phyloP scores from a whole-genome alignment of 2,113 vertebrate species.

The Engystomops pustulosus region DNA sequence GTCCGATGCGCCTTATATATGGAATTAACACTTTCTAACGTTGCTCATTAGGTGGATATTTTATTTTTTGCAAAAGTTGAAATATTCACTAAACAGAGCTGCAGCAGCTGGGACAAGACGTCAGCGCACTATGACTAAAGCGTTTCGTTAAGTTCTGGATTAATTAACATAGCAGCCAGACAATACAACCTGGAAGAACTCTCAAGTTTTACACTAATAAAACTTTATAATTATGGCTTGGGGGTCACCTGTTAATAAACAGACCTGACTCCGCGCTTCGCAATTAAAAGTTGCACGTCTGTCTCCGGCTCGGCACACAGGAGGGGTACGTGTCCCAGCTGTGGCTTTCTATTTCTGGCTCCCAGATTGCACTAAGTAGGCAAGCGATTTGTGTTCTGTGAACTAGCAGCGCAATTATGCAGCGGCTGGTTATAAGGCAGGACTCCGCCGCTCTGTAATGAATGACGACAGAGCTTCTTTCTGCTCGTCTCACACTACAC shows the following conservation, averaged over 20 bases:
- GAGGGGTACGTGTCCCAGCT: neutral
- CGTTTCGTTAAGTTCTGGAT: neutral
- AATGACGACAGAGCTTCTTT: conserved; percentile 22
- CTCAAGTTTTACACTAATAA: neutral
- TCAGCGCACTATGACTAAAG: neutral
- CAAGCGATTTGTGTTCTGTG: neutral
- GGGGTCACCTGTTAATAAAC: conserved; percentile 29
- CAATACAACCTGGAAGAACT: neutral
- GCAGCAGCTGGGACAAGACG: neutral
- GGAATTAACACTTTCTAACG: no score
- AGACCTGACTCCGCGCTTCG: neutral
- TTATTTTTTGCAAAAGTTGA: no score
- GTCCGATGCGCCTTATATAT: no score
- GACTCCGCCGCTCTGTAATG: neutral
- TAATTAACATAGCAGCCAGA: conserved; percentile 2
- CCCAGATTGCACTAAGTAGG: conserved; percentile 11
- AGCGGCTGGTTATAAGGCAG: neutral
- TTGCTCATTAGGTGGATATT: no score
- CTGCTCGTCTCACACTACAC: neutral
- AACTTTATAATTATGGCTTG: conserved; percentile 41
- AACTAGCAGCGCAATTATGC: conserved; percentile 28
- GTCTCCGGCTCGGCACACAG: neutral
- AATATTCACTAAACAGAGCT: no score
- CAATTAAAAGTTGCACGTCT: conserved; percentile 25
- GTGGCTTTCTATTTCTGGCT: conserved; percentile 20